Percentiles rank a stretch among this genome's conserved stretches.
Evolutionary conservation across 2,113 vertebrate species (phyloP).

Genomic region (Scomber colias): DNA sequence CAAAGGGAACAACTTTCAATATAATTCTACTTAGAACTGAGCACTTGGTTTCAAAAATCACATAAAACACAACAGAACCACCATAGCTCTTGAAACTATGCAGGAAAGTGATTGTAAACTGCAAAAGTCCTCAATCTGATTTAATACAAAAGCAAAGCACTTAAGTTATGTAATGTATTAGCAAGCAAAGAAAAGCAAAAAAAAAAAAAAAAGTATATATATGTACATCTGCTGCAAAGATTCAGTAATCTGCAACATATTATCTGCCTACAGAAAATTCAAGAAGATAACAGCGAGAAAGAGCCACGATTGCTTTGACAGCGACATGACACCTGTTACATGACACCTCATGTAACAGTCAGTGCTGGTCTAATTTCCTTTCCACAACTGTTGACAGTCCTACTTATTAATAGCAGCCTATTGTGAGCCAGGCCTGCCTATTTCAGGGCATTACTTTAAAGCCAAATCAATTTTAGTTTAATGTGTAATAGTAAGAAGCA

Average conservation of each 20-base stretch:
- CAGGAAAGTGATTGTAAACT: conserved; percentile 45
- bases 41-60: conserved; percentile 86
- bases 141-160: conserved; percentile 5
- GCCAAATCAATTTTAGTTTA: conserved; percentile 48
- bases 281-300: conserved; percentile 7
- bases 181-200: not conserved
- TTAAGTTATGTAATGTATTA: not conserved
- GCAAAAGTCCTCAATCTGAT: conserved; percentile 15
- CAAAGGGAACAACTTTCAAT: conserved; percentile 88
- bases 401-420: conserved; percentile 76
- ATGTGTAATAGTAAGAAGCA: conserved; percentile 47
- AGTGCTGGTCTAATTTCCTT: conserved; percentile 72
- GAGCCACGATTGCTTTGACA: conserved; percentile 26
- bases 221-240: not conserved
- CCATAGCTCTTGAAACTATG: conserved; percentile 69
- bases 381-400: conserved; percentile 72
- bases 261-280: conserved; percentile 33
- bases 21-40: conserved; percentile 88
- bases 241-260: conserved; percentile 1
- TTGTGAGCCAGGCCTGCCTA: conserved; percentile 62
- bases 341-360: conserved; percentile 77
- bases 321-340: conserved; percentile 69
- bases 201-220: not conserved
- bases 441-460: conserved; percentile 61
- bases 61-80: conserved; percentile 79